These are phyloP conservation scores for Meriones psammophilus DNA, from an alignment of 2,797 vertebrate genomes.

Conservation along the genomic window DNA sequence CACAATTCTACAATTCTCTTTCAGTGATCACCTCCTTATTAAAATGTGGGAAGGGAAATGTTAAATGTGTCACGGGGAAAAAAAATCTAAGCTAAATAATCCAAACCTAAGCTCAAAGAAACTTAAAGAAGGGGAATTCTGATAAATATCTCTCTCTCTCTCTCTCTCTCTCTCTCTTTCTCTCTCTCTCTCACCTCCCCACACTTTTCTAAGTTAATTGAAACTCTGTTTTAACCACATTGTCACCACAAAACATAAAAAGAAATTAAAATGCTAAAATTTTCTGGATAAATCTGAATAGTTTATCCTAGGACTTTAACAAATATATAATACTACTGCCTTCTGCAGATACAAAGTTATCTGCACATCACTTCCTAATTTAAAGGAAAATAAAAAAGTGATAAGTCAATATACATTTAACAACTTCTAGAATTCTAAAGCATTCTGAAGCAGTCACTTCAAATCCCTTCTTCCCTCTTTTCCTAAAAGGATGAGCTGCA, in stretches of 20 bases:
- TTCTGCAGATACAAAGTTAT: slow-evolving; percentile 5
- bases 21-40: background rate
- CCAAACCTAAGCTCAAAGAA: slow-evolving; percentile 53
- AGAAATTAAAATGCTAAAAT: background rate
- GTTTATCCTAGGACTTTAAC: background rate
- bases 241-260: slow-evolving; percentile 23
- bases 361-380: background rate
- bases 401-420: background rate
- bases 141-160: background rate
- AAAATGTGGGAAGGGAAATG: background rate
- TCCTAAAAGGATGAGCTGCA: background rate
- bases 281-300: background rate
- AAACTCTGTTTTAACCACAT: slow-evolving; percentile 32
- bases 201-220: background rate
- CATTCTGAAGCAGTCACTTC: background rate
- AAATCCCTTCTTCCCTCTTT: background rate
- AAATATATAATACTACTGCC: background rate
- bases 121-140: background rate
- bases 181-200: background rate
- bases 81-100: slow-evolving; percentile 66
- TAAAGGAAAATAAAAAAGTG: slow-evolving; percentile 24
- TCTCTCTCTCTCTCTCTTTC: fast-evolving
- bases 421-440: background rate
- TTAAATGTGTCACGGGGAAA: slow-evolving; percentile 9
- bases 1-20: background rate